Conservation (phyloP, 2,113 vertebrate species). For the Scytalopus superciliaris region DNA sequence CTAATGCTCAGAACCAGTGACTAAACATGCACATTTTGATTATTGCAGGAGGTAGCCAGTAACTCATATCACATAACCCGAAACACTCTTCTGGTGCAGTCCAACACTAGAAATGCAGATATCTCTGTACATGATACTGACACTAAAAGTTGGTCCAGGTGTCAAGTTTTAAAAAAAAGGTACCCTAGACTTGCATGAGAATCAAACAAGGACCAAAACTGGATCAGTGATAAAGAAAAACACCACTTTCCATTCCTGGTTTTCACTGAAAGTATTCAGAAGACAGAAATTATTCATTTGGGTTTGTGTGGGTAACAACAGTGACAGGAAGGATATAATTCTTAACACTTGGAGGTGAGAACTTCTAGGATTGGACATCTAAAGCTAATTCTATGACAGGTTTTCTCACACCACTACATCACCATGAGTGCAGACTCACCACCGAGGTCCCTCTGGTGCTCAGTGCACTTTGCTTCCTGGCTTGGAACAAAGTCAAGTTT, state of each 20-base stretch:
- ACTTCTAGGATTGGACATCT: not conserved
- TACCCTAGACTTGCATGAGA: not conserved
- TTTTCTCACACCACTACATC: not conserved
- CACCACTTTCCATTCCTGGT: not conserved
- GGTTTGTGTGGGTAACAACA: not conserved
- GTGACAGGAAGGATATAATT: not conserved
- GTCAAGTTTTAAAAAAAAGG: not conserved
- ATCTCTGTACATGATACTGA: not conserved
- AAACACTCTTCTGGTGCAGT: not conserved
- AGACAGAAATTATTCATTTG: not conserved
- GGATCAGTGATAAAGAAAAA: not conserved
- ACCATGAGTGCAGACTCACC: not conserved
- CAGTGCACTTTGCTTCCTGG: not conserved
- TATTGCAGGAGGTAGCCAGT: not conserved
- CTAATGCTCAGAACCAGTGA: not conserved
- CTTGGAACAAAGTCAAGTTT: conserved; percentile 8
- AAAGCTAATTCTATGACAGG: not conserved
- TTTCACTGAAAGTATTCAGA: not conserved
- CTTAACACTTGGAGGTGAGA: not conserved
- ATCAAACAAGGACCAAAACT: not conserved
- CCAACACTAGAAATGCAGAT: not conserved
- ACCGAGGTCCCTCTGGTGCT: not conserved
- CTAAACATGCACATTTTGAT: not conserved
- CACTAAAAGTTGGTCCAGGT: not conserved
- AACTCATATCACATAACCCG: not conserved